Base-by-base conservation (phyloP, 2,113 vertebrate genomes). In the Dipodomys merriami region DNA sequence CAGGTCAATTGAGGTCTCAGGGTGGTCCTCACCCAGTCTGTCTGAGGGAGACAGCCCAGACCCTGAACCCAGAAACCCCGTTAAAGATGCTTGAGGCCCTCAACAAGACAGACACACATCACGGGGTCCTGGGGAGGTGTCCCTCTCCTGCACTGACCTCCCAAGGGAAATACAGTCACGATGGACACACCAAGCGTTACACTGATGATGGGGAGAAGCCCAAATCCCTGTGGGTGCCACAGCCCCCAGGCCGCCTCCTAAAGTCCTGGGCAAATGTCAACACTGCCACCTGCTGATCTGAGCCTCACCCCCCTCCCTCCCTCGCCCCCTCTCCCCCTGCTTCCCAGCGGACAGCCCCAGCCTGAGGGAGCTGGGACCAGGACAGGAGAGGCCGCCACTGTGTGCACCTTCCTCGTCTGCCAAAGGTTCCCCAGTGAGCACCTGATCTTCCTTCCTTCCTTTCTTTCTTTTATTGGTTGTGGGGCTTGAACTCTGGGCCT, bases 181-280 rank as follows among this genome's bases (percentile, higher is more conserved):
- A 1, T 2, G 33, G 80, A 10, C 18, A 1, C 1, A 20, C 20
- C 1, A 1, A 29, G 49, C 69, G 15, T 5, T 13, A 1, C 0
- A 46, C 20, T 13, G 12, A 22, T 3, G n/a, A 67, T 6, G 1
- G 15, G 30, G 62, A 8, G 18, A 9, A 49, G 18, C 44, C 2
- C 9, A 64, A 23, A 7, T 64, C 62, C 62, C 62, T 64, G 6
- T 3, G 22, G 33, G 20, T 13, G 39, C 5, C 0, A 22, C 20
- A 3, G 19, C 4, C 72, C 57, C 13, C 0, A 4, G 4, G 19
- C 57, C 1, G 27, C 2, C 29, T 22, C 60, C 29, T 44, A 1
- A 0, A 12, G 5, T 11, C 30, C 68, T 1, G 4, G 65, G 9
- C 23, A 3, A 57, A 53, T 27, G 20, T 9, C 62, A 0, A 16